A percentile compares a stretch with the other conserved stretches of the same genome.
Evolutionary conservation across 2,113 vertebrate species (phyloP).

Genomic region (Dipodomys spectabilis): DNA sequence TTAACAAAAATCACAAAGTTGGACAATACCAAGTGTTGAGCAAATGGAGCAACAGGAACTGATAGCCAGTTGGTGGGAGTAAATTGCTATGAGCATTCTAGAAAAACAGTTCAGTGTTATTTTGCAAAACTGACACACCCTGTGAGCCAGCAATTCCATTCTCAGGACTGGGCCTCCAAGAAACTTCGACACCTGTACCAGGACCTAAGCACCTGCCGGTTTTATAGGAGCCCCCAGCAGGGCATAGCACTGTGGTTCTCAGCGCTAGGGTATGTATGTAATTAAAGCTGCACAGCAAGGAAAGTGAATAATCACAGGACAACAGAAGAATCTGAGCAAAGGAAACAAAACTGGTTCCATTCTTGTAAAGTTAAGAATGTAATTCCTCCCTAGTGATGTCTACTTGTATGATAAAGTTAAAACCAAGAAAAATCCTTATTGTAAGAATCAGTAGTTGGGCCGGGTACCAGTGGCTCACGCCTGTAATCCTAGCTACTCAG

Average conservation of each 20-base stretch:
- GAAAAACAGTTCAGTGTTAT: conserved; percentile 24
- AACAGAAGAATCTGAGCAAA: background rate
- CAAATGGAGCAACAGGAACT: background rate
- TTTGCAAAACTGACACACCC: conserved; percentile 43
- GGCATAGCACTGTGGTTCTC: background rate
- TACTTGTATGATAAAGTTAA: background rate
- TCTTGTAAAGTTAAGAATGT: background rate
- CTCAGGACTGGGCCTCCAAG: background rate
- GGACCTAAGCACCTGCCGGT: background rate
- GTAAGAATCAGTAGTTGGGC: background rate
- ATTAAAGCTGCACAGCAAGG: too few relatives aligned
- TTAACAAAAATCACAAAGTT: background rate
- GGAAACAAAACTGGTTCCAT: too few relatives aligned
- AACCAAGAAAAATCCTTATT: background rate
- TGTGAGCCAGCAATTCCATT: background rate
- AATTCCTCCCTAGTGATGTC: background rate
- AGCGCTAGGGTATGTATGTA: too few relatives aligned
- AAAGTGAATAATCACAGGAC: background rate
- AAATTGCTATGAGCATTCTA: background rate
- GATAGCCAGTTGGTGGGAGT: background rate
- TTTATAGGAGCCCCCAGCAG: background rate
- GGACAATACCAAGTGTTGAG: background rate
- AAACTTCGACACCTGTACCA: background rate
- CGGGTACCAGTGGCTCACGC: too few relatives aligned
- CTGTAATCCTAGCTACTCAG: too few relatives aligned